These are phyloP conservation scores for Trachemys scripta DNA, from an alignment of 2,113 vertebrate species.

Conservation along the genomic window DNA sequence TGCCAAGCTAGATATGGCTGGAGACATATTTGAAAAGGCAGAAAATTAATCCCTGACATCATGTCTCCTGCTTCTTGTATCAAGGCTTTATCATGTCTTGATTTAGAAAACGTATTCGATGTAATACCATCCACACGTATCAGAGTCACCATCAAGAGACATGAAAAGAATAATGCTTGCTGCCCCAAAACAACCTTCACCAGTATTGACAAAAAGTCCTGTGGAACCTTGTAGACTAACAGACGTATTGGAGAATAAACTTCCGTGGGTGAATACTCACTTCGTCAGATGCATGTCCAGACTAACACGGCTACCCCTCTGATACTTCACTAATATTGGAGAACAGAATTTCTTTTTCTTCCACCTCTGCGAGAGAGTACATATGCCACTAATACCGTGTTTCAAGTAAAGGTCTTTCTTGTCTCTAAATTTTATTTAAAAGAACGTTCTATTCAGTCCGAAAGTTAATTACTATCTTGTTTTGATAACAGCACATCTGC, in stretches of 20 bases:
- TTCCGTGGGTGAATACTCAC: too few relatives aligned
- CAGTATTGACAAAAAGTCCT: neutral
- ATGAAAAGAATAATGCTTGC: neutral
- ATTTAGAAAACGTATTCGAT: neutral
- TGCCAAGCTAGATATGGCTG: neutral
- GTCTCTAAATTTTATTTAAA: neutral
- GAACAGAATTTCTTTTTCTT: neutral
- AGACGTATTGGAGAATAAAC: too few relatives aligned
- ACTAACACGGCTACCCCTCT: too few relatives aligned
- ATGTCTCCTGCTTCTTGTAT: neutral
- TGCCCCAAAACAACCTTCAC: neutral
- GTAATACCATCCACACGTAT: neutral
- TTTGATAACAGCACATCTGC: neutral
- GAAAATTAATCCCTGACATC: neutral
- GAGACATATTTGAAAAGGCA: neutral
- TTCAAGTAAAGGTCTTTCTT: neutral
- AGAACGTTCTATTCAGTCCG: neutral
- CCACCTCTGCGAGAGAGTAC: neutral
- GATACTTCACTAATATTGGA: neutral
- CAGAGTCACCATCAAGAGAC: neutral
- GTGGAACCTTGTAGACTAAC: too few relatives aligned
- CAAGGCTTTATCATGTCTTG: rapidly evolving
- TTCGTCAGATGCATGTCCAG: too few relatives aligned
- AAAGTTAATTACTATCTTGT: neutral
- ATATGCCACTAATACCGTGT: neutral